Evolutionary conservation across 2,113 vertebrate genomes (phyloP), one percentile per base, ranked within the genome.

Genomic region (Lophius piscatorius): DNA sequence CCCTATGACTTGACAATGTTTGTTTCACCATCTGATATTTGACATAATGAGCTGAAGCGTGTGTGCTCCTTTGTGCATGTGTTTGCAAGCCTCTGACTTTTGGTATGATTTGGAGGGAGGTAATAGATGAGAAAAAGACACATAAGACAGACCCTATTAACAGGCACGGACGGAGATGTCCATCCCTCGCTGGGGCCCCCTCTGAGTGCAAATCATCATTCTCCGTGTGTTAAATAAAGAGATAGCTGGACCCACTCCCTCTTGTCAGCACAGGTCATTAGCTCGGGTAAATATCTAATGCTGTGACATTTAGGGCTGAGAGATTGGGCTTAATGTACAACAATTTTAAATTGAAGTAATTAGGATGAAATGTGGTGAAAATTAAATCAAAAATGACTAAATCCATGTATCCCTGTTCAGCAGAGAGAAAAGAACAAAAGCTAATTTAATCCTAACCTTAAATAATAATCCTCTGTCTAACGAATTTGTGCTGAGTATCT

Each of bases 161-260:
- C 76, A 74, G 78, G 80, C 71, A 80, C 57, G 59, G 75, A 62
- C 76, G 35, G 58, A 73, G 71, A 66, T 77, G 83, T 83, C 77
- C 80, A 14, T 69, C 77, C 60, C 60, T 80, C 81, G 70, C 62
- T 79, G 46, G 75, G 70, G 63, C 45, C 60, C 74, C 75, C 55
- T 78, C 71, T 78, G 66, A 83, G 80, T 51, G 57, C 69, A 67
- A 76, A 85, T 87, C 74, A 88, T 85, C 85, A 82, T 76, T 66
- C 76, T 54, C 62, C 6, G 5, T 64, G 75, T 74, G 67, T 83
- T 71, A 77, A 71, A 72, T 77, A 80, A 77, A 71, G 49, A 80
- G 58, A 64, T 41, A 29, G 67, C 64, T 18, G 28, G 16, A 21
- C 22, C 56, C 50, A 52, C 35, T 67, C 54, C 49, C 56, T 73